Evolutionary conservation across 2,797 vertebrate genomes (phyloP).

Genomic region (Sphenodon punctatus): DNA sequence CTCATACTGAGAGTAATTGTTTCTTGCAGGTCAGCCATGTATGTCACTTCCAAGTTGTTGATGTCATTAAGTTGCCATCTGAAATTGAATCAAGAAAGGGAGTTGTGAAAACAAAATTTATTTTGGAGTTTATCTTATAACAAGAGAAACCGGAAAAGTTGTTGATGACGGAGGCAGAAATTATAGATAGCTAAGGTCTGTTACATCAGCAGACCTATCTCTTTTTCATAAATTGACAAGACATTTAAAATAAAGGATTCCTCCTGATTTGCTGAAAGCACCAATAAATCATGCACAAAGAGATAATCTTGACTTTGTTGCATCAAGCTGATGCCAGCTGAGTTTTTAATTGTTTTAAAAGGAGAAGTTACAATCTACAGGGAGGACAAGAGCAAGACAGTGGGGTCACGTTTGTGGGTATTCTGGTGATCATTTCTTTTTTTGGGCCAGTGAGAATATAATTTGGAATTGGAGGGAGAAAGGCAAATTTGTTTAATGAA

Average conservation of each 20-base stretch:
- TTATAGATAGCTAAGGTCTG: not conserved
- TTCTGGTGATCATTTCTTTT: no score
- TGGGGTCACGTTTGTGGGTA: no score
- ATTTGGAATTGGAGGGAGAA: not conserved
- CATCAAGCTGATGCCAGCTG: no score
- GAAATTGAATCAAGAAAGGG: not conserved
- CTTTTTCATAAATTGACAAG: not conserved
- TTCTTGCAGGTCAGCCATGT: slow-evolving; percentile 1
- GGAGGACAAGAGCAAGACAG: no score
- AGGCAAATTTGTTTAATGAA: not conserved
- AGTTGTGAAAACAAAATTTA: slow-evolving; percentile 16
- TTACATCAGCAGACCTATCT: not conserved
- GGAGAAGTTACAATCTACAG: not conserved
- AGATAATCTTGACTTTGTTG: not conserved
- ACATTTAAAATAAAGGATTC: not conserved
- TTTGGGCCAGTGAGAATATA: not conserved
- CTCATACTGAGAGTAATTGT: slow-evolving; percentile 20
- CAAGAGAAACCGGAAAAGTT: not conserved
- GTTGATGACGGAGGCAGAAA: not conserved
- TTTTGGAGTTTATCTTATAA: not conserved
- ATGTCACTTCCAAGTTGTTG: slow-evolving; percentile 7
- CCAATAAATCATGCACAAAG: not conserved
- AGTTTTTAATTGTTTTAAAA: not conserved
- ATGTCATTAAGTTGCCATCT: slow-evolving; percentile 5
- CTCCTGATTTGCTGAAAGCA: not conserved